phyloP scores from a whole-genome alignment of 64 coral and sea anemone genomes.

The Astreopora myriophthalma region DNA sequence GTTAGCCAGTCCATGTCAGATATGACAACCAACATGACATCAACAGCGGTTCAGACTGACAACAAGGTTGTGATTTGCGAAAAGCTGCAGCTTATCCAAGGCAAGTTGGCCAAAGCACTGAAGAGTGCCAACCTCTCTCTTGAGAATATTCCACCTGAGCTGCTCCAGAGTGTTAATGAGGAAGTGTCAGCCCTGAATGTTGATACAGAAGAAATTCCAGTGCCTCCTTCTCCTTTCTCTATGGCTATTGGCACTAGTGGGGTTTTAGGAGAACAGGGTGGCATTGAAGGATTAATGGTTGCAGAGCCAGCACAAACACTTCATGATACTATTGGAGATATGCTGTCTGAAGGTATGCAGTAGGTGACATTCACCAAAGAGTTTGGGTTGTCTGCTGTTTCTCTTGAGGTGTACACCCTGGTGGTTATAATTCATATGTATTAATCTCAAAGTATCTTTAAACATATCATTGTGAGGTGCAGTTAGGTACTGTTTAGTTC shows the following conservation, averaged over 20 bases:
- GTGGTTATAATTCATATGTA: no score
- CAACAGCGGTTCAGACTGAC: conserved; percentile 93
- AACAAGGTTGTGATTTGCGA: conserved; percentile 87
- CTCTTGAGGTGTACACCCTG: no score
- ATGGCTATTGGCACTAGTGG: conserved; percentile 46
- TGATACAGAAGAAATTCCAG: conserved; percentile 70
- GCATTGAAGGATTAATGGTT: conserved; percentile 85
- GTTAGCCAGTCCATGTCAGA: conserved; percentile 81
- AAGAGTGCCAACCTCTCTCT: conserved; percentile 76
- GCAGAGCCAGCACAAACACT: conserved; percentile 95
- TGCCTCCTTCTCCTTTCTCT: conserved; percentile 85
- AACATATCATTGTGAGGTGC: no score
- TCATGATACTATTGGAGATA: conserved; percentile 91
- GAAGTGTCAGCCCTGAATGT: conserved; percentile 70
- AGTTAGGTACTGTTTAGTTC: no score
- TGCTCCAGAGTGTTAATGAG: conserved; percentile 84
- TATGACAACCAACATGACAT: conserved; percentile 83
- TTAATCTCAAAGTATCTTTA: no score
- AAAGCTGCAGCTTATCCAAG: conserved; percentile 89
- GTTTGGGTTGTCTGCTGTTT: neutral
- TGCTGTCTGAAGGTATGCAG: conserved; percentile 81
- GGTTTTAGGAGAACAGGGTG: conserved; percentile 36
- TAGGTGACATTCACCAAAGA: neutral
- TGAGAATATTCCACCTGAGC: conserved; percentile 73
- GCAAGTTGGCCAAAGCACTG: conserved; percentile 82